Conservation (phyloP, 2,113 vertebrate species). For the Chamaetylas fuelleborni region DNA sequence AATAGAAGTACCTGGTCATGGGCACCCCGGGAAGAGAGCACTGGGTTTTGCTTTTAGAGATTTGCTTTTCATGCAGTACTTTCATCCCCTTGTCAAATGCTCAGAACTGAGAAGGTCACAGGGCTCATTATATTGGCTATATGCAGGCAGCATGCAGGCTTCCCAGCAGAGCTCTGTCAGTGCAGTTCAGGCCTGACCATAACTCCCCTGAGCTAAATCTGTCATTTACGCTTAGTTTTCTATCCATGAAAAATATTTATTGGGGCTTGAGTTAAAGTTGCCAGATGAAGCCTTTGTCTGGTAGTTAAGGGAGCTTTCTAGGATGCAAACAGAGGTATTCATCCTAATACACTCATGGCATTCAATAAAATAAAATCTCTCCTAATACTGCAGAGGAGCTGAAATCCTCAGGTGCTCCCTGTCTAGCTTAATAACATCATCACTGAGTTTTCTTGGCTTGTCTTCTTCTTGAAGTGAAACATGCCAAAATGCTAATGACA, state of each 20-base stretch:
- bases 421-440: conserved; percentile 35
- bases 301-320: conserved; percentile 17
- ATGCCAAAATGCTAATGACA: conserved; percentile 41
- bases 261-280: conserved; percentile 7
- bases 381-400: conserved; percentile 2
- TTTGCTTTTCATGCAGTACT: background rate
- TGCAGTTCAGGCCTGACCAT: conserved; percentile 29
- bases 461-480: conserved; percentile 26
- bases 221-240: conserved; percentile 41
- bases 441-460: conserved; percentile 14
- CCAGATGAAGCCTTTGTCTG: conserved; percentile 37
- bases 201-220: conserved; percentile 47
- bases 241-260: conserved; percentile 42
- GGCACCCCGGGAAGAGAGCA: rapidly evolving
- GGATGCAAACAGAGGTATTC: background rate
- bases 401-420: conserved; percentile 46
- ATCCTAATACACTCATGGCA: background rate
- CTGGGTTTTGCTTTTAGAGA: background rate
- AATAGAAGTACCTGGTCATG: background rate
- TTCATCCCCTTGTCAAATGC: conserved; percentile 1
- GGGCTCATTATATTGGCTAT: conserved; percentile 38
- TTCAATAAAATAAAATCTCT: conserved; percentile 20
- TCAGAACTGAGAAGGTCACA: conserved; percentile 44
- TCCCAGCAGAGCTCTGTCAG: conserved; percentile 51
- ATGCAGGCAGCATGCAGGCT: conserved; percentile 10